These are phyloP conservation scores for Bruchidius siliquastri DNA, from an alignment of 2,888 invertebrate genomes.

Conservation along the genomic window DNA sequence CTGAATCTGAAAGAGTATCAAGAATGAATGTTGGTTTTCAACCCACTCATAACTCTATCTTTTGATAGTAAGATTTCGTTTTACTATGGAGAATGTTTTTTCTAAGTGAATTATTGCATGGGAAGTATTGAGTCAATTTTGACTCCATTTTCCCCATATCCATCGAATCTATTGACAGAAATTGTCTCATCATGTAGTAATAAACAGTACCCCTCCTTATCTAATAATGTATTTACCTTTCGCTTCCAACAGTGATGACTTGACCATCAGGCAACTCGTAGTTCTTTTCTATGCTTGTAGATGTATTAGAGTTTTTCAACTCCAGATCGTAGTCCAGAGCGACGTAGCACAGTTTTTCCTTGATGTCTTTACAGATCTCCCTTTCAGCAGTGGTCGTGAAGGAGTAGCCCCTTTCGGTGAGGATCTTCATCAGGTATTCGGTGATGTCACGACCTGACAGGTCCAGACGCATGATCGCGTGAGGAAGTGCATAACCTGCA, in stretches of 20 bases:
- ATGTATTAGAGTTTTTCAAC: conserved; percentile 87
- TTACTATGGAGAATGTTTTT: no score
- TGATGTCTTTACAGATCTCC: conserved; percentile 91
- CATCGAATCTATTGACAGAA: no score
- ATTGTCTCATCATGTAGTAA: no score
- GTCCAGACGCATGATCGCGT: conserved; percentile 94
- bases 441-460: conserved; percentile 95
- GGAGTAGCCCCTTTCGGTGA: conserved; percentile 90
- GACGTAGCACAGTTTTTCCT: conserved; percentile 87
- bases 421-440: conserved; percentile 96
- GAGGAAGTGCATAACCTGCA: conserved; percentile 79
- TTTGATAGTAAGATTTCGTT: no score
- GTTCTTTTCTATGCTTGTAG: conserved; percentile 84
- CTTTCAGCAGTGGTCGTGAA: conserved; percentile 95
- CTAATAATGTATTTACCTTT: conserved; percentile 51
- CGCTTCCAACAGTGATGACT: conserved; percentile 87
- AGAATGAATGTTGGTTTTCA: neutral
- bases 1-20: conserved; percentile 48
- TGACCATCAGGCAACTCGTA: conserved; percentile 90
- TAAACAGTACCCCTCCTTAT: no score
- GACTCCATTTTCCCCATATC: no score
- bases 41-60: no score
- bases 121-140: no score
- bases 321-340: conserved; percentile 87
- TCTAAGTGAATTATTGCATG: no score